These are phyloP conservation scores for Eupithecia vulgata DNA, from an alignment of 2,888 invertebrate genomes.

Conservation along the genomic window DNA sequence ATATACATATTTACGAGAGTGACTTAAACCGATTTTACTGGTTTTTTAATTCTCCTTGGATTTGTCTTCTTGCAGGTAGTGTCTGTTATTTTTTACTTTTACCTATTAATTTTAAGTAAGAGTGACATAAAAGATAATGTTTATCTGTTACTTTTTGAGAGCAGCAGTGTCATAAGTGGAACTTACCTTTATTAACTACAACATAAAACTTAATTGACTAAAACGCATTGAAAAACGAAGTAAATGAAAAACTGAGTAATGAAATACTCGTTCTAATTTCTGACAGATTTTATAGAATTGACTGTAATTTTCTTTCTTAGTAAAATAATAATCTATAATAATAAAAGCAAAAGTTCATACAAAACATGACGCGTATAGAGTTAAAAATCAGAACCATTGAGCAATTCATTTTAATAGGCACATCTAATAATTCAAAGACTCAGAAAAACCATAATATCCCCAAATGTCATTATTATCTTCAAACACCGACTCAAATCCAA, in stretches of 20 bases:
- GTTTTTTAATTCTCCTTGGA: neutral
- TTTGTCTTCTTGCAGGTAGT: neutral
- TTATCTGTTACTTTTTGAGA: neutral
- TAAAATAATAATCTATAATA: neutral
- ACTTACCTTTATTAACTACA: neutral
- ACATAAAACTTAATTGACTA: neutral
- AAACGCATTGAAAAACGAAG: neutral
- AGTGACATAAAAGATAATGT: neutral
- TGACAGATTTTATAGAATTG: too few relatives aligned
- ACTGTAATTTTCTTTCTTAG: too few relatives aligned
- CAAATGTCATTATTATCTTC: conserved; percentile 2
- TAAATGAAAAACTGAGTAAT: neutral
- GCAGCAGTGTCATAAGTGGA: neutral
- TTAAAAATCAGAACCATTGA: neutral
- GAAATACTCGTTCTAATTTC: too few relatives aligned
- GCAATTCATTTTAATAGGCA: neutral
- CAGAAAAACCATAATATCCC: neutral
- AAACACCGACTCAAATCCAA: conserved; percentile 27
- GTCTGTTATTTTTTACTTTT: neutral
- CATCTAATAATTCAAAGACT: neutral
- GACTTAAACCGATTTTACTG: neutral
- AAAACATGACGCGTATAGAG: neutral
- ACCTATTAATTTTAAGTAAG: neutral
- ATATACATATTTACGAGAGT: neutral
- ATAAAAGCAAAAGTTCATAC: neutral